Base-by-base conservation (phyloP, 2,113 vertebrate genomes). In the Fulmarus glacialis region DNA sequence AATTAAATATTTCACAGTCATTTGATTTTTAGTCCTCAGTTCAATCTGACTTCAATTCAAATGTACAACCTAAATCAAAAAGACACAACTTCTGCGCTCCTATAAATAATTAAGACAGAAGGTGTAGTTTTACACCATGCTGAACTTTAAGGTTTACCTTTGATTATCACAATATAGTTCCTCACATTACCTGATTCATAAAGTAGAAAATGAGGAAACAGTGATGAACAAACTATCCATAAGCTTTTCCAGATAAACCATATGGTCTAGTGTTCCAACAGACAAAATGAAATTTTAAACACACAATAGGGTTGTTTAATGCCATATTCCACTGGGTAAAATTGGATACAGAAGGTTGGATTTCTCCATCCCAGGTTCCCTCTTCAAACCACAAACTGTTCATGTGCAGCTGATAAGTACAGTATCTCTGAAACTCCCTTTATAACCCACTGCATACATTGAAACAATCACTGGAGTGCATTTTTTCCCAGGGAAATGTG, bases 331-430 rank as follows among this genome's bases (percentile, higher is more conserved):
- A 48, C 53, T 67, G 93, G 90, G 97, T 90, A 96, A 96, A 95
- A 97, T 82, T 93, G 74, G 96, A 95, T 87, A 89, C 89, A 83
- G 93, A 91, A 96, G 87, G 93, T 73, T 96, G 82, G 82, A 82
- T 95, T 93, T 94, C 95, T 91, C 68, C 71, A 89, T 95, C 95
- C 95, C 96, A 94, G 82, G 72, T 43, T 96, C 59, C 92, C 95
- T 97, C 96, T 97, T 97, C 95, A 97, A 97, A 95, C 87, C 58
- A 93, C 93, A 93, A 96, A 95, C 93, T 89, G 95, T 90, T 98
- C 97, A 98, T 96, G 95, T 96, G 97, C 91, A 96, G 93, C 96
- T 95, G 97, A 97, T 97, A 95, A 94, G 91, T 92, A 96, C 92
- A 89, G 84, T 95, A 94, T 97, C 93, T 96, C 84, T 93, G 78